Conservation (phyloP, 2,797 vertebrate genomes). For the Lindbergichthys nudifrons region DNA sequence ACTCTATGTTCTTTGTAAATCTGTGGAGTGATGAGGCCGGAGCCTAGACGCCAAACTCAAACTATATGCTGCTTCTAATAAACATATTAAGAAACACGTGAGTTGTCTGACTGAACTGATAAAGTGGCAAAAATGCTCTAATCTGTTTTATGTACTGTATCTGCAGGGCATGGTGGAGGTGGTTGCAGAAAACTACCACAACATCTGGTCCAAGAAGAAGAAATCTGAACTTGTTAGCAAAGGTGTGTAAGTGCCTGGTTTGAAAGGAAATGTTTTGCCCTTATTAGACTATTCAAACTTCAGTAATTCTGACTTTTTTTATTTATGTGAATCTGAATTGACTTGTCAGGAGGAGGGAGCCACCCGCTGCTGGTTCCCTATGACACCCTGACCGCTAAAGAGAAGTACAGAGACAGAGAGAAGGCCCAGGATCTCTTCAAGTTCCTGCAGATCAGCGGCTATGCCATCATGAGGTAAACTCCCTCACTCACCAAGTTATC, state of each 20-base stretch:
- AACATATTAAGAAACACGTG: too few species aligned
- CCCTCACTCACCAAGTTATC: neutral
- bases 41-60: too few species aligned
- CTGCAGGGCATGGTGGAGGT: slow-evolving; percentile 95
- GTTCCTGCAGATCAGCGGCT: slow-evolving; percentile 94
- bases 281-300: too few species aligned
- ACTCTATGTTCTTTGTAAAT: too few species aligned
- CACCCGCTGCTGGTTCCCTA: slow-evolving; percentile 96
- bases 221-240: slow-evolving; percentile 93
- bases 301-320: neutral
- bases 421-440: slow-evolving; percentile 98
- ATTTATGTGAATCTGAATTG: slow-evolving; percentile 3
- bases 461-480: slow-evolving; percentile 90
- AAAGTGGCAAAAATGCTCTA: neutral
- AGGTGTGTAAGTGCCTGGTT: slow-evolving; percentile 80
- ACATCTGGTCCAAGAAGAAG: slow-evolving; percentile 99
- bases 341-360: slow-evolving; percentile 90
- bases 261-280: neutral
- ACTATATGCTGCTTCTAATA: too few species aligned
- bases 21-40: too few species aligned
- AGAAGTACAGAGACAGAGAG: slow-evolving; percentile 95
- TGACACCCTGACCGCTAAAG: slow-evolving; percentile 97
- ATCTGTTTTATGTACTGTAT: neutral
- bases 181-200: slow-evolving; percentile 99
- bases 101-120: too few species aligned